Evolutionary conservation across 2,888 invertebrate species (phyloP), one percentile per base, ranked within the genome.

Genomic region (Prenolepis imparis): DNA sequence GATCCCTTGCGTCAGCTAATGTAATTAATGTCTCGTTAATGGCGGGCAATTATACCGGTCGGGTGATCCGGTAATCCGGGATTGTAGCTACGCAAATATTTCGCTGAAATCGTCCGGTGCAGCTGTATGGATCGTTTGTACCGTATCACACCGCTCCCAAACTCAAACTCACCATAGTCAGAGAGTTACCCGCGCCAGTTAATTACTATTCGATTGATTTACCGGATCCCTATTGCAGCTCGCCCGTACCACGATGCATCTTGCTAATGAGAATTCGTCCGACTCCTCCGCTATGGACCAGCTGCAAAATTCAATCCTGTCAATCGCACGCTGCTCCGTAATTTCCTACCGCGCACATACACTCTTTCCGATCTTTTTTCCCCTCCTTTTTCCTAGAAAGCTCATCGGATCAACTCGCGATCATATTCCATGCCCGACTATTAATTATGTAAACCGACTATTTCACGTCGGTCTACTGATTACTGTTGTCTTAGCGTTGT

Each of bases 191-290:
- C 74, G 77, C 73, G 64, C 83, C 85, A 83, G 90, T 92, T 93
- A 93, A 93, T 93, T 93, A 93, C 92, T 89, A 92, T 92, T 84
- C 92, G 90, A 93, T 93, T 93, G 93, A 93, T 93, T 93, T 91
- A 91, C 88, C 87, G 88, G 86, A 88, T 86, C 88, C 87, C 75
- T 81, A 81, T 85, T 87, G 67, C 82, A 77, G 52, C 75, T 52
- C 72, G 24, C 59, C 32, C 63, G 32, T 73, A 64, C 68, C 48
- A 52, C 82, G 84, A 75, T 88, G 81, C 84, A 82, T 87, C 86
- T 86, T 89, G 86, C 82, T 89, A 89, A 88, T 90, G 90, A 89
- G 90, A 89, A 90, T 86, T 83, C 82, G 81, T 74, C 55, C 57
- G 63, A 57, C 70, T 89, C 68, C 86, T 87, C 41, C 64, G 48